Evolutionary conservation across 1,140 invertebrate genomes (phyloP).

Genomic region (Saccostrea echinata): DNA sequence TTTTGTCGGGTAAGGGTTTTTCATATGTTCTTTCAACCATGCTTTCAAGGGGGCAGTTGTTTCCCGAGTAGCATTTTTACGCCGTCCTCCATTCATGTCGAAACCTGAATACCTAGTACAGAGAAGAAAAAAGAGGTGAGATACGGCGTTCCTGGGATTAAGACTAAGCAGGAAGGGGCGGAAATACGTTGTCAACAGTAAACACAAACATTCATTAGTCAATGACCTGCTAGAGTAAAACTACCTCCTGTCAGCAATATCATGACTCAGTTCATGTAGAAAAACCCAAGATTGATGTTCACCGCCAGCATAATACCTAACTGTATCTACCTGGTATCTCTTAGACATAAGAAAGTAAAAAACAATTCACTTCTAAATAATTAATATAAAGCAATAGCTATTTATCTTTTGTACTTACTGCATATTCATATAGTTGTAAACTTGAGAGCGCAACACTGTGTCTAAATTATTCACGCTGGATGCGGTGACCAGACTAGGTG

Average conservation of each 20-base stretch:
- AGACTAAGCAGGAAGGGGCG: constrained; percentile 24
- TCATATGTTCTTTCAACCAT: constrained; percentile 99
- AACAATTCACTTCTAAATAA: neutral
- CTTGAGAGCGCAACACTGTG: constrained; percentile 32
- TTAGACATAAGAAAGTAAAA: neutral
- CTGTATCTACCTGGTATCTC: neutral
- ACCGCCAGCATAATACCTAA: constrained; percentile 3
- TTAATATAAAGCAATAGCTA: neutral
- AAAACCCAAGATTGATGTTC: constrained; percentile 23
- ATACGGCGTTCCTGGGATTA: constrained; percentile 7
- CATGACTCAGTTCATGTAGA: constrained; percentile 18
- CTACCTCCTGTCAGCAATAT: constrained; percentile 17
- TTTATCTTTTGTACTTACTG: constrained; percentile 29
- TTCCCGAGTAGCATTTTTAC: constrained; percentile 97
- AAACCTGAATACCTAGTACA: constrained; percentile 22
- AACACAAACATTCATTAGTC: constrained; percentile 37
- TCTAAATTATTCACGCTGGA: constrained; percentile 28
- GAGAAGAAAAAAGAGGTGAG: neutral
- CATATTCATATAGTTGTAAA: constrained; percentile 46
- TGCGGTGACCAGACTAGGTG: constrained; percentile 41
- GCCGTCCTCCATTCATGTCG: constrained; percentile 86
- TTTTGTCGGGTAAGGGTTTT: constrained; percentile 99
- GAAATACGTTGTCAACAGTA: constrained; percentile 34
- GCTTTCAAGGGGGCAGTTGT: constrained; percentile 96
- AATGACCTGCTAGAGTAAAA: constrained; percentile 28